Base-by-base conservation (phyloP, 92 coral and sea anemone genomes). In the Phymanthus crucifer region DNA sequence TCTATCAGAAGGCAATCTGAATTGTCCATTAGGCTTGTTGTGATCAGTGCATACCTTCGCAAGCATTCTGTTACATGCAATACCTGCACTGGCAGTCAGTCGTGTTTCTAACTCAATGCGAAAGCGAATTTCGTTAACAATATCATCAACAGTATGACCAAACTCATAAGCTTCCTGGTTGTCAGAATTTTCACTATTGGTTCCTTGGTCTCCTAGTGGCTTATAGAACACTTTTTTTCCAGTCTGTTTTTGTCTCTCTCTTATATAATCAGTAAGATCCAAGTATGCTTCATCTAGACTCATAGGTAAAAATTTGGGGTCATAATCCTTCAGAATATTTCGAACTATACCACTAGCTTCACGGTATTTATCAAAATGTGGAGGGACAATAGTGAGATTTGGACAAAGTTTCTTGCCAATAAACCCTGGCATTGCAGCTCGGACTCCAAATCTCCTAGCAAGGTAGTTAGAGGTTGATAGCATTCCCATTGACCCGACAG, bases 381-480 rank as follows among this genome's bases (percentile, higher is more conserved):
- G n/a, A 21, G 94, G 98, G 17, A 93, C 94, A 31, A 96, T 89
- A 26, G 81, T 71, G 18, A 96, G 93, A 23, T 96, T 90, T 38
- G 98, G 99, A 73, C 99, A 96, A 10, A 96, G 84, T 65, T 96
- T 96, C 83, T 93, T 96, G 37, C 88, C 99, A 78, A 96, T 96
- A 69, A 96, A 96, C n/a, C 99, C 99, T 13, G 99, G 99, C 99
- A 96, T 96, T 7, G 96, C 99, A 9, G 99, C 99, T 40, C 99
- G 85, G 14, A 96, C 99, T 17, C 99, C 99, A 77, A 72, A 96
- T 69, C 93, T 85, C 66, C 99, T 90, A 10, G 99, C 99, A 1
- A 90, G 80, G 58, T 96, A 96, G 85, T 96, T 96, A 32, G 99
- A 96, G 6, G 99, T 96, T 8, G 94, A 96, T 70, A 96, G 69